These are phyloP conservation scores for Eupithecia insigniata DNA, from an alignment of 2,888 invertebrate genomes.

Conservation along the genomic window DNA sequence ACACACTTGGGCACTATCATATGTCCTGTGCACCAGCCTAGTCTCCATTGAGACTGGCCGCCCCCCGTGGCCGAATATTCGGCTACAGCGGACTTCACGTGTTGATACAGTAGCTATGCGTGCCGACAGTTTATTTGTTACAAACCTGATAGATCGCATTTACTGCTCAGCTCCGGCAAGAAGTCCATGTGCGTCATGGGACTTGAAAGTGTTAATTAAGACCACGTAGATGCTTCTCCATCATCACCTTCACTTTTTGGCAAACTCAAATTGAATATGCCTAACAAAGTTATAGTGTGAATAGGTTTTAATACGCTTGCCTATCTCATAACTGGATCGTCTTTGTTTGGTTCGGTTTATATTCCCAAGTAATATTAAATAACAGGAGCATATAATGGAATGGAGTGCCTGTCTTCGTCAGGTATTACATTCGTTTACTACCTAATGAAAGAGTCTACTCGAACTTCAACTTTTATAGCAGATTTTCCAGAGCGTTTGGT, in stretches of 20 bases:
- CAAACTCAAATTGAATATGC: neutral
- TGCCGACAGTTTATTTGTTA: neutral
- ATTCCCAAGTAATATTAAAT: conserved; percentile 1
- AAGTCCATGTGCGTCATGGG: too few species aligned
- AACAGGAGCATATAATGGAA: neutral
- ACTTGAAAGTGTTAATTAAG: too few species aligned
- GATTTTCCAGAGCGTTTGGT: neutral
- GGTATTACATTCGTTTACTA: neutral
- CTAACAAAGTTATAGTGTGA: neutral
- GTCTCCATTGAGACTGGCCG: too few species aligned
- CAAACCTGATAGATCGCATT: neutral
- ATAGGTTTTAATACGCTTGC: neutral
- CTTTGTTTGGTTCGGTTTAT: neutral
- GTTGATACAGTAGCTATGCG: too few species aligned
- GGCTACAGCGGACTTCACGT: too few species aligned
- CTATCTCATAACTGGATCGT: neutral
- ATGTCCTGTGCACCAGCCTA: too few species aligned
- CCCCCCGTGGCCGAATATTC: too few species aligned
- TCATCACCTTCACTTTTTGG: neutral
- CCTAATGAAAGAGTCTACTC: neutral
- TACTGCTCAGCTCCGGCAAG: too few species aligned
- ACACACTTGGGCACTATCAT: too few species aligned
- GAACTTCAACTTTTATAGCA: neutral
- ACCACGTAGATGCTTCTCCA: neutral
- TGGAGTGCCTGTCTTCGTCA: neutral